A percentile compares a stretch with the other conserved stretches of the same genome.
Conservation (phyloP, 2,888 invertebrate species). For the Archips crataeganus region DNA sequence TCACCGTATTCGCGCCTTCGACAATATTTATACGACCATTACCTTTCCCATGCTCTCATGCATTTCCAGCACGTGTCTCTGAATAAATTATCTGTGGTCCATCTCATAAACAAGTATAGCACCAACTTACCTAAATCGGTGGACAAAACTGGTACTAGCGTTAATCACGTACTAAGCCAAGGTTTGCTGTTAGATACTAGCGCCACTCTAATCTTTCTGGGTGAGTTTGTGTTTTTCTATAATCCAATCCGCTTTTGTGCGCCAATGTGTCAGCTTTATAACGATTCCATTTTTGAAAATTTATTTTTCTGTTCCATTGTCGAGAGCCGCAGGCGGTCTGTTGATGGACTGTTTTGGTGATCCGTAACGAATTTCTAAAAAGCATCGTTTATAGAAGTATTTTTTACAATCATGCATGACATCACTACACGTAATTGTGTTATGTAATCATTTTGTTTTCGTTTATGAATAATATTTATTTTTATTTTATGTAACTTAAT, state of each 20-base stretch:
- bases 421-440: conserved; percentile 15
- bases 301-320: conserved; percentile 51
- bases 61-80: conserved; percentile 58
- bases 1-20: conserved; percentile 53
- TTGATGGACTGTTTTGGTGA: conserved; percentile 48
- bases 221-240: conserved; percentile 24
- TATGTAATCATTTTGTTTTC: conserved; percentile 39
- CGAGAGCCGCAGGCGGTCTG: conserved; percentile 55
- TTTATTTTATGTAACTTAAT: conserved; percentile 24
- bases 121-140: conserved; percentile 16
- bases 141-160: conserved; percentile 25
- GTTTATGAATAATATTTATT: conserved; percentile 23
- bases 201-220: not conserved
- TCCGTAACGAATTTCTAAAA: conserved; percentile 43
- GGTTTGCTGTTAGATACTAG: not conserved
- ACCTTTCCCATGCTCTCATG: conserved; percentile 58
- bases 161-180: not conserved
- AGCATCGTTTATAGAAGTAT: conserved; percentile 23
- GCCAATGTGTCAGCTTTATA: conserved; percentile 49
- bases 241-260: conserved; percentile 40
- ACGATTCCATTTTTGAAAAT: conserved; percentile 46
- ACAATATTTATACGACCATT: conserved; percentile 55
- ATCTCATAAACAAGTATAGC: conserved; percentile 38
- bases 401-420: conserved; percentile 26
- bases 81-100: conserved; percentile 55